Base-by-base conservation (phyloP, 2,797 vertebrate genomes). In the Dryobates pubescens region DNA sequence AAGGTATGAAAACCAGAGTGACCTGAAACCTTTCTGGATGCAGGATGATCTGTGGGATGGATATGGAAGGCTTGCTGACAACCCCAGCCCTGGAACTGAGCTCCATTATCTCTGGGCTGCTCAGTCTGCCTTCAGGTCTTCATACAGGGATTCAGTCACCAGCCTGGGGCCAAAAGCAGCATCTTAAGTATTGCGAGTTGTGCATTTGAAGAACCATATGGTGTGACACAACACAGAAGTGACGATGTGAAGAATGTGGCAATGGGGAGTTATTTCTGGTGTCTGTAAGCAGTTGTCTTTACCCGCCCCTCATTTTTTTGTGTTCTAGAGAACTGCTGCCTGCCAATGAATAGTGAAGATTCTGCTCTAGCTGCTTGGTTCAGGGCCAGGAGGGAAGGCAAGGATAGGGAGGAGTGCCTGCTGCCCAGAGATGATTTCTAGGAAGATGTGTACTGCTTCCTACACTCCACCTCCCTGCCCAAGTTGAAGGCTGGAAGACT, bases 311-410 rank as follows among this genome's bases (percentile, higher is more conserved):
- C 77, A 78, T 89, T 68, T 82, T 38, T 62, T 30, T 63, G 77
- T 87, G 62, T 54, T 41, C 80, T 51, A 47, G 24, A 82, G 75
- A 53, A 54, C 77, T 72, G 74, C 86, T 90, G 77, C 71, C 78
- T n/a, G 91, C 45, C 82, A 65, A 56, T 62, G 61, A 76, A 70
- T 82, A 56, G 80, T 45, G 61, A 36, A n/a, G 78, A 49, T 59
- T 83, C 73, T 78, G 72, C 73, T 65, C 69, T 87, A 93, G 92
- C 89, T 95, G 89, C 87, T 87, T 47, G 0, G 68, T 18, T 41
- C 47, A 18, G 83, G 59, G 74, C 65, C 1, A 19, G 73, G 74
- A 80, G 43, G 81, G 45, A n/a, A 58, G 65, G 27, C 63, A 24
- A 69, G 59, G 59, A 10, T 17, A 57, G 59, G 57, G 81, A 64